Conservation (phyloP, 1,140 invertebrate genomes). For the Eumaeus atala region DNA sequence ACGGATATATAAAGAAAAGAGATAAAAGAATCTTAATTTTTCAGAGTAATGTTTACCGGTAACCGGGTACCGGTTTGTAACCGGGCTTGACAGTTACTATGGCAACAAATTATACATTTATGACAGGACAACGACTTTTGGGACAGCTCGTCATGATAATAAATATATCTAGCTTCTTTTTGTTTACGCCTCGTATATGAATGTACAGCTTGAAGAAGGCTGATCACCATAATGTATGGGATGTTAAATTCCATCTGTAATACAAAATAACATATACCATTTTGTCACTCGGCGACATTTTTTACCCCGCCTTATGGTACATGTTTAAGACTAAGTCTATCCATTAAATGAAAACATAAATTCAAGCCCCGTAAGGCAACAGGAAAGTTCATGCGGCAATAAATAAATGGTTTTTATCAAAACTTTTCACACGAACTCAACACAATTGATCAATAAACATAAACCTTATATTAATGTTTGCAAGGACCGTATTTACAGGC, state of each 20-base stretch:
- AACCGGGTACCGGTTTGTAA: no score
- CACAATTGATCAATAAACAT: constrained; percentile 2
- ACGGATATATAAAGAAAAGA: no score
- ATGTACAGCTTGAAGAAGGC: no score
- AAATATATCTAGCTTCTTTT: no score
- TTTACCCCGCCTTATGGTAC: not conserved
- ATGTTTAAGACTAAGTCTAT: constrained; percentile 1
- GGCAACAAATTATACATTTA: no score
- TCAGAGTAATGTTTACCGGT: no score
- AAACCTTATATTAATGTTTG: not conserved
- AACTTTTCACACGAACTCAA: constrained; percentile 1
- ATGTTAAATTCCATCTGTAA: not conserved
- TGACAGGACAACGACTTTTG: no score
- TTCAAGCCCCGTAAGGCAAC: constrained; percentile 1
- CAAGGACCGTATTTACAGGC: not conserved
- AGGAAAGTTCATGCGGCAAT: constrained; percentile 1
- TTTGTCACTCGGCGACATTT: not conserved
- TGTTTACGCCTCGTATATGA: no score
- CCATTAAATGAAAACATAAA: constrained; percentile 9
- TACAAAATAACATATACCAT: not conserved
- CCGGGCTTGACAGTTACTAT: no score
- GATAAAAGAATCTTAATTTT: no score
- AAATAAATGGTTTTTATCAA: constrained; percentile 4
- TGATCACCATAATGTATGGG: not conserved
- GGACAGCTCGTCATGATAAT: no score